These are phyloP conservation scores for Lutjanus argentimaculatus DNA, from an alignment of 2,797 vertebrate genomes.

Conservation along the genomic window DNA sequence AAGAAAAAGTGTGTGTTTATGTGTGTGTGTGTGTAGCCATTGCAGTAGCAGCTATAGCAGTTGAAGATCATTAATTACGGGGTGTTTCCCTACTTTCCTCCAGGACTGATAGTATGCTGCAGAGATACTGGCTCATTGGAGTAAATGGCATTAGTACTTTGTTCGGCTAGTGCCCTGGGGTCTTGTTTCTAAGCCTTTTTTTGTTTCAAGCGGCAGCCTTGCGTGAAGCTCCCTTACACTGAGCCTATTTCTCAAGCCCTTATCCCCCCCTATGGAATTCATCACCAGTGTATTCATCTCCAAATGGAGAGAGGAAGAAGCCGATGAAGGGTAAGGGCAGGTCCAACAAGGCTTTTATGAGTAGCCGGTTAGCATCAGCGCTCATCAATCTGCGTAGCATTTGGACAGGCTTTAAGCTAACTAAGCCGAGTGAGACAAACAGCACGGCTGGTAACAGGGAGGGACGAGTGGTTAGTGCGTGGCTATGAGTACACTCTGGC, in stretches of 20 bases:
- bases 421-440: constrained; percentile 59
- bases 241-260: constrained; percentile 68
- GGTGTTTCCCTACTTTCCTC: constrained; percentile 70
- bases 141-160: constrained; percentile 80
- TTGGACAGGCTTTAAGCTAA: constrained; percentile 44
- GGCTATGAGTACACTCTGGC: constrained; percentile 51
- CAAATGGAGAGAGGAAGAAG: constrained; percentile 35
- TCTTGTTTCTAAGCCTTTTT: constrained; percentile 65
- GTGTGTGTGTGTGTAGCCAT: constrained; percentile 27
- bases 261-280: constrained; percentile 65
- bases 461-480: constrained; percentile 45
- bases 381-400: constrained; percentile 44
- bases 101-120: constrained; percentile 70
- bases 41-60: constrained; percentile 36
- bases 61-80: constrained; percentile 77
- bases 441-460: constrained; percentile 37
- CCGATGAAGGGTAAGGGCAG: constrained; percentile 13
- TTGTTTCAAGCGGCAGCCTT: constrained; percentile 79
- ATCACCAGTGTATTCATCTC: constrained; percentile 60
- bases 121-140: constrained; percentile 74
- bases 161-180: constrained; percentile 45
- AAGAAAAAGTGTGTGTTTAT: constrained; percentile 14
- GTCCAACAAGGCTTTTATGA: constrained; percentile 27
- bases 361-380: constrained; percentile 45
- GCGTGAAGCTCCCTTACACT: constrained; percentile 70